Evolutionary conservation across 2,888 invertebrate genomes (phyloP).

Genomic region (Apamea epomidion): DNA sequence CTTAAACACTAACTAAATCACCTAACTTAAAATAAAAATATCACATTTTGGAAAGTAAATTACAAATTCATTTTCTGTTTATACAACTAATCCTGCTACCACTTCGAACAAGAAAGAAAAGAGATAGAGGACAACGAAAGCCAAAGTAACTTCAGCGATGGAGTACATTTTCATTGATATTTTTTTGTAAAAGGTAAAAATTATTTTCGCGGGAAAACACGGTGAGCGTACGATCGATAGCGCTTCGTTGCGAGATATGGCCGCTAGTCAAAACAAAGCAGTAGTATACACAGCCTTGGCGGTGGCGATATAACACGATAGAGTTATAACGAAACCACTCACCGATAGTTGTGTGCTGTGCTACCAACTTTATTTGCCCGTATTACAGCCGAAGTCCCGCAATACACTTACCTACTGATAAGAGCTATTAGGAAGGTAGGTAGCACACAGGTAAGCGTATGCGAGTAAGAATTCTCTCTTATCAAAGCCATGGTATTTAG

Average conservation of each 20-base stretch:
- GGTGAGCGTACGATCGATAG: constrained; percentile 79
- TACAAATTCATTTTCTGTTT: constrained; percentile 67
- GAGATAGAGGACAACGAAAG: constrained; percentile 85
- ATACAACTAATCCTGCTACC: constrained; percentile 85
- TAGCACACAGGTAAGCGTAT: background rate
- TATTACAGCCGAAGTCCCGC: constrained; percentile 30
- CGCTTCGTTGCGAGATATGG: constrained; percentile 81
- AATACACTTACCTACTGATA: constrained; percentile 59
- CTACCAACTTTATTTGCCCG: constrained; percentile 56
- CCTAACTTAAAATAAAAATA: constrained; percentile 73
- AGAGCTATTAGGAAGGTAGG: background rate
- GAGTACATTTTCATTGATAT: constrained; percentile 85
- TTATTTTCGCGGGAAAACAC: constrained; percentile 65
- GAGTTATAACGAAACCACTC: constrained; percentile 63
- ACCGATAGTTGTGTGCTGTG: constrained; percentile 29
- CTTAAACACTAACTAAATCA: constrained; percentile 75
- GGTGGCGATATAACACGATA: constrained; percentile 75
- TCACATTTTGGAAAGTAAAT: constrained; percentile 82
- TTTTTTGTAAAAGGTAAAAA: constrained; percentile 68
- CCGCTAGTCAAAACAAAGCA: constrained; percentile 76
- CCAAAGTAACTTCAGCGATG: constrained; percentile 87
- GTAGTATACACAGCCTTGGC: constrained; percentile 80
- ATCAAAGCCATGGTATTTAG: background rate
- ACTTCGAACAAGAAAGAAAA: constrained; percentile 88
- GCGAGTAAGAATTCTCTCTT: background rate